Percentiles rank a stretch among this genome's conserved stretches.
phyloP scores from a whole-genome alignment of 2,888 invertebrate genomes.

The Callosobruchus maculatus region DNA sequence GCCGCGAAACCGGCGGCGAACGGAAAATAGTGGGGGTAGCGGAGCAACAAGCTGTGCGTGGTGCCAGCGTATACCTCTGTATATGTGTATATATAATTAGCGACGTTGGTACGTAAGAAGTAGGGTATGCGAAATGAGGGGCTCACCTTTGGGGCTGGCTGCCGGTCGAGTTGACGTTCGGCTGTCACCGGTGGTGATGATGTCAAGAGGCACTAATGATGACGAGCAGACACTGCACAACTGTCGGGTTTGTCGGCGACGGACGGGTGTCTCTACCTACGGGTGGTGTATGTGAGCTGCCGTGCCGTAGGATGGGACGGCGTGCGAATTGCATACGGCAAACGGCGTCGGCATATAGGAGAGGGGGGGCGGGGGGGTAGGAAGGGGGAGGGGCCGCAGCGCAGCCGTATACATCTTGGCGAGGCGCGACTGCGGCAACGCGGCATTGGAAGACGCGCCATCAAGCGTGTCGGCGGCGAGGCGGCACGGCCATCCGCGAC shows the following conservation, averaged over 20 bases:
- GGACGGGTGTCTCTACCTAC: constrained; percentile 49
- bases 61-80: constrained; percentile 27
- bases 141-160: constrained; percentile 46
- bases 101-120: constrained; percentile 33
- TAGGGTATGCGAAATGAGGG: constrained; percentile 45
- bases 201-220: constrained; percentile 49
- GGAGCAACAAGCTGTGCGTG: constrained; percentile 37
- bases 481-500: background rate
- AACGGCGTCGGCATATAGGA: constrained; percentile 39
- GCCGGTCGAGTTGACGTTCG: constrained; percentile 39
- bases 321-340: constrained; percentile 50
- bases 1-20: background rate
- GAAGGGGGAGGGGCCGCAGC: constrained; percentile 56
- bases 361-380: constrained; percentile 58
- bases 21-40: background rate
- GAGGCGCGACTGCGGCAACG: constrained; percentile 61
- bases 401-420: constrained; percentile 61
- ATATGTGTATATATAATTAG: constrained; percentile 38
- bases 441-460: constrained; percentile 65
- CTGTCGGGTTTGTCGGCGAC: constrained; percentile 43
- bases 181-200: background rate
- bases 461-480: constrained; percentile 56
- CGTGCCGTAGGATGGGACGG: too few relatives aligned
- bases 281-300: constrained; percentile 42
- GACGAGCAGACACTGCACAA: constrained; percentile 49